Evolutionary conservation across 2,113 vertebrate species (phyloP).

Genomic region (Bettongia penicillata): DNA sequence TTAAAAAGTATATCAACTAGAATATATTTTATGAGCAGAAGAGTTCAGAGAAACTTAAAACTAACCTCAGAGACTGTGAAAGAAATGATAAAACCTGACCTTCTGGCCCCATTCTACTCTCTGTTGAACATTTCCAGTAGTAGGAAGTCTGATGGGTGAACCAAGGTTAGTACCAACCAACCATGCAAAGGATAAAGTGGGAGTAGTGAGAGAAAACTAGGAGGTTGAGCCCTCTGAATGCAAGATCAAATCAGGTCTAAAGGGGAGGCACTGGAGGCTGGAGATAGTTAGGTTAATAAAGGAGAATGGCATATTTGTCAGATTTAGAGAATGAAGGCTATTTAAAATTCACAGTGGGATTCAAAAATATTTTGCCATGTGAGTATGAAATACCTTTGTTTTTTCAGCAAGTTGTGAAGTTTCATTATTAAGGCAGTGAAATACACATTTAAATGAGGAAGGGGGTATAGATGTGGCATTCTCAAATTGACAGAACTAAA

Average conservation of each 20-base stretch:
- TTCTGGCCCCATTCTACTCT: background rate
- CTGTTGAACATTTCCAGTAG: background rate
- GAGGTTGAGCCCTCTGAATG: background rate
- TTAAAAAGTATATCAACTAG: background rate
- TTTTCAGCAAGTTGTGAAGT: background rate
- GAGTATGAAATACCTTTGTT: background rate
- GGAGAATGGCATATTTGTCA: background rate
- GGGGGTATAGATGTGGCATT: background rate
- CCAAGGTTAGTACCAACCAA: background rate
- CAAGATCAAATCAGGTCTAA: background rate
- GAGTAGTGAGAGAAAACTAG: background rate
- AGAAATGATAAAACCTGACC: slow-evolving; percentile 4
- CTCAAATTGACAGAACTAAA: background rate
- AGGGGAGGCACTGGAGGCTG: background rate
- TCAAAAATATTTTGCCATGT: background rate
- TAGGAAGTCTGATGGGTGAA: background rate
- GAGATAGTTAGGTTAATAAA: background rate
- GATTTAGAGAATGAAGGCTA: background rate
- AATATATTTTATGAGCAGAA: slow-evolving; percentile 3
- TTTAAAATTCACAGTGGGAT: background rate
- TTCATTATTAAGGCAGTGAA: background rate
- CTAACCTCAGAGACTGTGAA: slow-evolving; percentile 25
- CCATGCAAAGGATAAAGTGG: slow-evolving; percentile 7
- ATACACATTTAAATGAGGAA: background rate
- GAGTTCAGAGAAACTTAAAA: slow-evolving; percentile 14